These are phyloP conservation scores for Parotia lawesii DNA, from an alignment of 2,113 vertebrate genomes.

Conservation along the genomic window DNA sequence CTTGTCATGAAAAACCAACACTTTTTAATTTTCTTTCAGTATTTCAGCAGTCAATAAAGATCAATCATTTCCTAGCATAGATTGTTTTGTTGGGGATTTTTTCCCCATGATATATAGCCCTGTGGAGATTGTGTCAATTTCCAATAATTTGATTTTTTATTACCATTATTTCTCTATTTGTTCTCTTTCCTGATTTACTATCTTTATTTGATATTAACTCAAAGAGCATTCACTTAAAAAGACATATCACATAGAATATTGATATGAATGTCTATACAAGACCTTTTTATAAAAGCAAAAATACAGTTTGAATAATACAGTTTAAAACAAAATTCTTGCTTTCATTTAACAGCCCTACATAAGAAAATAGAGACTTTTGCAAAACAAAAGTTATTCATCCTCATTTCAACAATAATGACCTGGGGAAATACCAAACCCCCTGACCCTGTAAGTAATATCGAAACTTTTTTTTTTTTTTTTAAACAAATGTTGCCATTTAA, in stretches of 20 bases:
- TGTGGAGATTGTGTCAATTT: background rate
- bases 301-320: background rate
- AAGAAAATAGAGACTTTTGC: slow-evolving; percentile 70
- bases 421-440: slow-evolving; percentile 82
- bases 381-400: slow-evolving; percentile 83
- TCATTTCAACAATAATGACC: slow-evolving; percentile 90
- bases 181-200: background rate
- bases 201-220: background rate
- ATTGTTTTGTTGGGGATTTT: background rate
- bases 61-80: background rate
- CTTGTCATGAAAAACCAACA: fast-evolving
- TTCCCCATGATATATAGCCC: background rate
- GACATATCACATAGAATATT: background rate
- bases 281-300: background rate
- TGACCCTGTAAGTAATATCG: slow-evolving; percentile 77
- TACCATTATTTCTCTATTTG: background rate
- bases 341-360: slow-evolving; percentile 75
- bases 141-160: background rate
- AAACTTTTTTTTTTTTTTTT: background rate
- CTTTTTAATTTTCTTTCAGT: background rate
- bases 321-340: background rate
- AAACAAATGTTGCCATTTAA: background rate
- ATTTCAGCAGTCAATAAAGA: background rate
- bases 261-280: background rate
- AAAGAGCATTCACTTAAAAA: background rate